Base-by-base conservation (phyloP, 1,140 invertebrate genomes). In the Leptopilina clavipes region DNA sequence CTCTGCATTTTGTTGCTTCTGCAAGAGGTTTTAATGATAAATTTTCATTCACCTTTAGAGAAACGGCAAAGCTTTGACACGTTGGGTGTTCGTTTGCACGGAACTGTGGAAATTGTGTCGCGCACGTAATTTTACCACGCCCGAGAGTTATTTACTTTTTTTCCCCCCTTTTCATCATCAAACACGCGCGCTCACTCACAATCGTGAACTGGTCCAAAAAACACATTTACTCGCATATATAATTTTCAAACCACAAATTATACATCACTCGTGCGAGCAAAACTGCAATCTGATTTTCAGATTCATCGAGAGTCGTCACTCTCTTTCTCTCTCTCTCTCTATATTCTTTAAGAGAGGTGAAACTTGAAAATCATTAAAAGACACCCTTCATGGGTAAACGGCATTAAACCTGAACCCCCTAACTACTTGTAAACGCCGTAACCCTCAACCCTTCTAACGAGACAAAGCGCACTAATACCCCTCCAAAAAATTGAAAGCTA, bases 401-500 rank as follows among this genome's bases (percentile, higher is more conserved):
- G 59, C 59, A 31, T 65, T 65, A 65, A 65, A n/a, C 59, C 25
- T 37, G 25, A 3, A 14, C 7, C 56, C 22, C 22, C 12, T n/a
- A 12, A n/a, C 59, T 31, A 65, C 59, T 65, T 65, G 59, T 65
- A 65, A 65, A 65, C 59, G 59, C 22, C 25, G 59, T 65, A 65
- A 65, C 59, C 59, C 59, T 65, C 59, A 65, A 65, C 59, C 59
- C 59, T 65, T 65, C 59, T 65, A 65, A 65, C 59, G 59, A 65
- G 59, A 65, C 59, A 65, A 65, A 31, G 22, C 19, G 11, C 9
- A 65, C 19, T 19, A 22, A 25, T 65, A 19, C 59, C 59, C 59
- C 59, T 37, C 59, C 59, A 37, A 65, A 65, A 65, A 65, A 65
- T 65, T 65, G 59, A 65, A 65, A 31, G 59, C 59, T 65, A 65